Percentiles rank a stretch among this genome's conserved stretches.
phyloP scores from a whole-genome alignment of 2,888 invertebrate species.

The Prosapia bicincta region DNA sequence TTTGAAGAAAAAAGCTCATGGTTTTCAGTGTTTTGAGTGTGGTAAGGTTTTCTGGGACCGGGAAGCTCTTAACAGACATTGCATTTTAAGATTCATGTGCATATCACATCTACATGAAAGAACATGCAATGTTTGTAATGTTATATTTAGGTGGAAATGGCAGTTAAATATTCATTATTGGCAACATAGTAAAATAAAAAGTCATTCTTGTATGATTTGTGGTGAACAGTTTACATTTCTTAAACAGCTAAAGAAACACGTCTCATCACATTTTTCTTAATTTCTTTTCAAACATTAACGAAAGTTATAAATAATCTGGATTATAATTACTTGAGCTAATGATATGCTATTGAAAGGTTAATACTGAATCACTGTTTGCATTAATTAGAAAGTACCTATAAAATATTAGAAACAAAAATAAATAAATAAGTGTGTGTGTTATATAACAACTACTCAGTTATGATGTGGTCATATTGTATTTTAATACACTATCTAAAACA shows the following conservation, averaged over 20 bases:
- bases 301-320: no score
- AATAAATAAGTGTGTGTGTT: no score
- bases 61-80: background rate
- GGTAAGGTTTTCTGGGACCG: background rate
- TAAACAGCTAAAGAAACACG: background rate
- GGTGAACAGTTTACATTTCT: background rate
- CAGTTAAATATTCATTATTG: background rate
- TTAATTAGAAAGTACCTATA: no score
- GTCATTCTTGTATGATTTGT: background rate
- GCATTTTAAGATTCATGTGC: background rate
- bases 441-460: no score
- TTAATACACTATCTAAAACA: no score
- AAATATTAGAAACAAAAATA: no score
- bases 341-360: no score
- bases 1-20: background rate
- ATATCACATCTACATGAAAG: background rate
- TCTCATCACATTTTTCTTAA: background rate
- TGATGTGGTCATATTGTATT: no score
- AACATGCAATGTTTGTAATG: background rate
- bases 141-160: background rate
- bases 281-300: no score
- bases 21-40: background rate
- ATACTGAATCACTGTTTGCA: no score
- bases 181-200: background rate
- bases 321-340: no score